Evolutionary conservation across 1,140 invertebrate genomes (phyloP), one percentile per base, ranked within the genome.

Genomic region (Aphelenchoides fujianensis): DNA sequence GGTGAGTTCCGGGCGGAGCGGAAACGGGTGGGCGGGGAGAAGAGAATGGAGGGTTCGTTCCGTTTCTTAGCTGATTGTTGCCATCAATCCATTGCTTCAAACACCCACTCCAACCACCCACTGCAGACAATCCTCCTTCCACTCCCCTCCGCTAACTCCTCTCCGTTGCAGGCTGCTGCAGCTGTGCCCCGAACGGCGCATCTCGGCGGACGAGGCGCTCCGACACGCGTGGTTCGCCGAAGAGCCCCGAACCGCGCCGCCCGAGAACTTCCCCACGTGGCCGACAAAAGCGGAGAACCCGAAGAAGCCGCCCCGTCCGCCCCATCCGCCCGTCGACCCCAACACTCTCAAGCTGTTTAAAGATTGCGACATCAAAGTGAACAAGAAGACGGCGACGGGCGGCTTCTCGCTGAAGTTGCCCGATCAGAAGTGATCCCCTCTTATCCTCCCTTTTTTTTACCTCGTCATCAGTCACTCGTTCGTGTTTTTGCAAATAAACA

Each of bases 201-300:
- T 95, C 9, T 91, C 92, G 2, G 94, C 95, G 0, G 92, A 95
- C 78, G 90, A 91, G 57, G 94, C 93, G 0, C 82, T 96, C 1
- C 89, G 90, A 71, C 93, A 97, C 82, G 86, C 89, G 3, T 98
- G 95, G 84, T 98, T 98, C 82, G 82, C 89, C 70, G 95, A 98
- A 87, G 88, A 90, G 30, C 97, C 97, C 0, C 85, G 91, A 66
- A 91, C 95, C 16, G 93, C 97, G 72, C 91, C 94, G 84, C 95
- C 95, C 1, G 90, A 91, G 19, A 95, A 98, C 92, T 98, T 99
- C 84, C 96, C 97, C 1, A 98, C 95, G 12, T 98, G 95, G 95
- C 96, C 95, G 7, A 95, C 95, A 0, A 98, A 97, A 85, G 95
- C 93, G 66, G 96, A 99, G 36, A 59, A 67, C 5, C 37, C 61